phyloP scores from a whole-genome alignment of 2,888 invertebrate genomes.

The Drosophila mettleri region DNA sequence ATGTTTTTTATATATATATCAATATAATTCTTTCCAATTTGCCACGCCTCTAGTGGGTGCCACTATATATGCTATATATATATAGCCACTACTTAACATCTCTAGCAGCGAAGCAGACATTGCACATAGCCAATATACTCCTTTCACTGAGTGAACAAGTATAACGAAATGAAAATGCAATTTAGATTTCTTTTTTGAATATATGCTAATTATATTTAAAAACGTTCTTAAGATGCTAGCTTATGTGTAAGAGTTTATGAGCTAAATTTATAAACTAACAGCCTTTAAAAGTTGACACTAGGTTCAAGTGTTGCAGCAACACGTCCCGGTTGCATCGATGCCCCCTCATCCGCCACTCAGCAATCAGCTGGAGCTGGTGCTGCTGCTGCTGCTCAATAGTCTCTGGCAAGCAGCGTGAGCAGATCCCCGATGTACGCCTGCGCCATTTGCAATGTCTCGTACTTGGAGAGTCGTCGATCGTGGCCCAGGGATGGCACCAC shows the following conservation, averaged over 20 bases:
- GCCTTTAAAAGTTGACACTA: constrained; percentile 75
- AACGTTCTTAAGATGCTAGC: constrained; percentile 12
- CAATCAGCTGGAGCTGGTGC: not conserved
- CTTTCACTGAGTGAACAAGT: no score
- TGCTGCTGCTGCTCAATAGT: constrained; percentile 56
- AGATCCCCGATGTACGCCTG: constrained; percentile 90
- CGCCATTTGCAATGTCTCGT: constrained; percentile 92
- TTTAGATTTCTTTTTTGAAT: not conserved
- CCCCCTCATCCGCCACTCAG: not conserved
- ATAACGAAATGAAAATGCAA: not conserved
- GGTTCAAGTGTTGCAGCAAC: constrained; percentile 58
- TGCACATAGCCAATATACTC: no score
- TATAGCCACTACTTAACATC: no score
- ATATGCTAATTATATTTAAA: constrained; percentile 1
- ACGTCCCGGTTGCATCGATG: constrained; percentile 18
- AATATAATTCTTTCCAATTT: no score
- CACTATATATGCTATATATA: no score
- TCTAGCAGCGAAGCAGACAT: no score
- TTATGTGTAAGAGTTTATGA: not conserved
- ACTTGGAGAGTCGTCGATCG: constrained; percentile 90
- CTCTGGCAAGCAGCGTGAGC: constrained; percentile 87
- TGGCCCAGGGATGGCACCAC: constrained; percentile 90
- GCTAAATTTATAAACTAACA: constrained; percentile 53
- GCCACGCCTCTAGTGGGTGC: no score
- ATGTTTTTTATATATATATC: no score